phyloP scores from a whole-genome alignment of 2,888 invertebrate genomes.

The Anorthoa munda region DNA sequence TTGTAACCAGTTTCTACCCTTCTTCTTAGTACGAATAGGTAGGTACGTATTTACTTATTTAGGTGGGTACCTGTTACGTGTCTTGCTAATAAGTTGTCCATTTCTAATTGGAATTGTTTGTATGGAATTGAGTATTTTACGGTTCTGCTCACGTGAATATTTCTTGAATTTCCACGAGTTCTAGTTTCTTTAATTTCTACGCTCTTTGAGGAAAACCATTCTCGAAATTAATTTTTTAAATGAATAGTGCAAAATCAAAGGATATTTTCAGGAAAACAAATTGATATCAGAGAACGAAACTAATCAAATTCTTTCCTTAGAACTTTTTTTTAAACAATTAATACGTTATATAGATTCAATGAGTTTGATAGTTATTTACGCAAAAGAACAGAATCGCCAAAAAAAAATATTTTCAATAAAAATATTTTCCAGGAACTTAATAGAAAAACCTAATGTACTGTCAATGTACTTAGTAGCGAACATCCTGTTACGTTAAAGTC shows the following conservation, averaged over 20 bases:
- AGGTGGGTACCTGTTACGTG: not conserved
- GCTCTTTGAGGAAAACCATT: too few relatives aligned
- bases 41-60: not conserved
- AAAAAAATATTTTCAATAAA: not conserved
- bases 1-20: slow-evolving; percentile 5
- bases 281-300: too few relatives aligned
- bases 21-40: slow-evolving; percentile 1
- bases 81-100: not conserved
- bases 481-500: slow-evolving; percentile 18
- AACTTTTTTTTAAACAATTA: not conserved
- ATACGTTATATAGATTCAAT: not conserved
- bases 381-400: not conserved
- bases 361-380: not conserved
- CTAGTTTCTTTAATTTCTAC: not conserved
- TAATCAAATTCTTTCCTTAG: too few relatives aligned
- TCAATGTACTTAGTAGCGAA: slow-evolving; percentile 31
- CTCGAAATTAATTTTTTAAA: too few relatives aligned
- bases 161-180: not conserved
- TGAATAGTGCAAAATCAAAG: too few relatives aligned
- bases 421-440: slow-evolving; percentile 25
- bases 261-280: too few relatives aligned
- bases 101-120: not conserved
- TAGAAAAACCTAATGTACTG: slow-evolving; percentile 46
- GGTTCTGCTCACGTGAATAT: not conserved
- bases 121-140: not conserved